Conservation (phyloP, 2,113 vertebrate genomes). For the Brevimyrus niger region DNA sequence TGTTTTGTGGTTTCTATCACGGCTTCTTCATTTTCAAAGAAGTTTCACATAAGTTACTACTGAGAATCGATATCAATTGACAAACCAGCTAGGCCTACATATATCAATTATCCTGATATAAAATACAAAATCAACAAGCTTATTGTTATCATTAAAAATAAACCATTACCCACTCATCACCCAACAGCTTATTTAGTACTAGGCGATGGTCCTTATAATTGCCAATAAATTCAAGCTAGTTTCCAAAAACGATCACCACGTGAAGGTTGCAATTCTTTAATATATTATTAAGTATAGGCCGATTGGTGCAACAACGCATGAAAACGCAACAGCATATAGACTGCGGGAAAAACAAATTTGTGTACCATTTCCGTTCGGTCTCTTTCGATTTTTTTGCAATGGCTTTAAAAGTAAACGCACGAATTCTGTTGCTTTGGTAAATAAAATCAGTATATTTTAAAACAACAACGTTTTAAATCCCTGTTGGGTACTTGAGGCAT, state of each 20-base stretch:
- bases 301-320: neutral
- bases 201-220: neutral
- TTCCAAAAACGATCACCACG: neutral
- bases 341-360: neutral
- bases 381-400: neutral
- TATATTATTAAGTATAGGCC: neutral
- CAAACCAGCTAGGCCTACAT: neutral
- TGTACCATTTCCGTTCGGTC: neutral
- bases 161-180: neutral
- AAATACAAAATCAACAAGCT: neutral
- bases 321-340: neutral
- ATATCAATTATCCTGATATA: neutral
- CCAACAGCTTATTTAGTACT: neutral
- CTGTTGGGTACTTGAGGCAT: neutral
- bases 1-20: neutral
- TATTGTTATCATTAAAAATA: neutral
- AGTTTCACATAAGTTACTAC: neutral
- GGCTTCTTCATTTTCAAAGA: neutral
- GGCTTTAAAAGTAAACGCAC: neutral
- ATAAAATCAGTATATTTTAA: neutral
- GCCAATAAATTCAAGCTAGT: neutral
- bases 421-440: neutral
- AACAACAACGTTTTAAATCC: neutral
- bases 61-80: neutral
- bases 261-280: neutral